These are phyloP conservation scores for Erannis defoliaria DNA, from an alignment of 2,888 invertebrate species.

Conservation along the genomic window DNA sequence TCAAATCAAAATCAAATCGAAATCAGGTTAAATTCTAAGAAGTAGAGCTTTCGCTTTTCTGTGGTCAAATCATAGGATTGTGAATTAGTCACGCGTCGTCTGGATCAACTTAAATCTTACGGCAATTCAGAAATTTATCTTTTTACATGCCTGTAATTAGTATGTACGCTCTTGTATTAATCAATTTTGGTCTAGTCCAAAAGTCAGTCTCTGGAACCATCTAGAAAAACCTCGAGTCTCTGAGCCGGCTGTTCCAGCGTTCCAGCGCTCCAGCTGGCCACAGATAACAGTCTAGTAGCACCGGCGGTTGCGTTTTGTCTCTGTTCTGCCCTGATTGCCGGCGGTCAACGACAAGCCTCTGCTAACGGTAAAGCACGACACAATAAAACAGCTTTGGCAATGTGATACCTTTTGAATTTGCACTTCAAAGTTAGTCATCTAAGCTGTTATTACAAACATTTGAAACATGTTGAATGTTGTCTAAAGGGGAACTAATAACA, in stretches of 20 bases:
- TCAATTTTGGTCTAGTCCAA: neutral
- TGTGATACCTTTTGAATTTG: conserved; percentile 52
- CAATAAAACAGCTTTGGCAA: conserved; percentile 62
- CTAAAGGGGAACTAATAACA: too few species aligned
- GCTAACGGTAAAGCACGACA: conserved; percentile 65
- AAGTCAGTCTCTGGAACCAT: conserved; percentile 11
- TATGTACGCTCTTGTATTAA: too few species aligned
- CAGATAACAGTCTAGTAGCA: conserved; percentile 34
- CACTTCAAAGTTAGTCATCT: conserved; percentile 19
- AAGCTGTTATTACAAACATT: neutral
- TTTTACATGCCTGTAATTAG: too few species aligned
- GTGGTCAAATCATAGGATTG: too few species aligned
- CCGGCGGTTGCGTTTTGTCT: conserved; percentile 62
- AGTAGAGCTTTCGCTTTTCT: too few species aligned
- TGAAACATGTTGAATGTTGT: too few species aligned
- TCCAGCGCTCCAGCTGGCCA: neutral
- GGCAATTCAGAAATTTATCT: too few species aligned
- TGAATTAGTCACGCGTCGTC: too few species aligned
- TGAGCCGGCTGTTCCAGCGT: conserved; percentile 8
- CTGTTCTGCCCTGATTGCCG: conserved; percentile 75
- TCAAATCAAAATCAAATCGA: too few species aligned
- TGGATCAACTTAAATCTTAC: too few species aligned
- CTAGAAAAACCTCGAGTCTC: too few species aligned
- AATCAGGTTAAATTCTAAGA: too few species aligned
- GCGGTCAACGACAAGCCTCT: conserved; percentile 53